A percentile compares a stretch with the other conserved stretches of the same genome.
Conservation (phyloP, 1,140 invertebrate species). For the Drosophila littoralis region DNA sequence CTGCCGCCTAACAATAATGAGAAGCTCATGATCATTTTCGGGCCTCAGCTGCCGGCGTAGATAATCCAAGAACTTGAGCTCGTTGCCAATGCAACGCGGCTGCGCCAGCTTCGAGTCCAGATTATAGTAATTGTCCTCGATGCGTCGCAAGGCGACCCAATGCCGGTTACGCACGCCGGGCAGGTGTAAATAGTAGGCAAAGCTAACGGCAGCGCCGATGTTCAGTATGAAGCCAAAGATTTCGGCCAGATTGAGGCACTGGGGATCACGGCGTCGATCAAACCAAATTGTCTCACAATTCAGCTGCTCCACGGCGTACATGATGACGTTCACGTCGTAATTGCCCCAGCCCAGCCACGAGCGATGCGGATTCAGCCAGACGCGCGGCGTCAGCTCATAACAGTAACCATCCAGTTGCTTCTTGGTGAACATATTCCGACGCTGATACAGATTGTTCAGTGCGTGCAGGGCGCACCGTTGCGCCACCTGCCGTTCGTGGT, state of each 20-base stretch:
- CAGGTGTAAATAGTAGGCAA: constrained; percentile 19
- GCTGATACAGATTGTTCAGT: constrained; percentile 97
- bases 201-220: constrained; percentile 1
- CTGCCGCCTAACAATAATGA: constrained; percentile 20
- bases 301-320: constrained; percentile 94
- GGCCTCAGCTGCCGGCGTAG: constrained; percentile 14
- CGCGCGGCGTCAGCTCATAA: constrained; percentile 90
- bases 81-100: constrained; percentile 28
- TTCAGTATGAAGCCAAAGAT: constrained; percentile 57
- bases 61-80: constrained; percentile 28
- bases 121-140: constrained; percentile 40
- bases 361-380: constrained; percentile 96
- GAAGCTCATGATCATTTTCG: constrained; percentile 33
- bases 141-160: constrained; percentile 48
- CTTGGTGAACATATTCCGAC: constrained; percentile 87
- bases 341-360: constrained; percentile 96
- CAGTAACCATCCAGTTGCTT: constrained; percentile 94
- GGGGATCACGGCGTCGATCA: constrained; percentile 89
- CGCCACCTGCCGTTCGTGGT: constrained; percentile 90
- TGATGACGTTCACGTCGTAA: constrained; percentile 99
- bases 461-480: constrained; percentile 97
- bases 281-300: constrained; percentile 97
- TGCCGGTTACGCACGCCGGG: constrained; percentile 22
- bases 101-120: constrained; percentile 44
- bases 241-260: constrained; percentile 83